phyloP scores from a whole-genome alignment of 2,797 vertebrate species.

The Silurus aristotelis region DNA sequence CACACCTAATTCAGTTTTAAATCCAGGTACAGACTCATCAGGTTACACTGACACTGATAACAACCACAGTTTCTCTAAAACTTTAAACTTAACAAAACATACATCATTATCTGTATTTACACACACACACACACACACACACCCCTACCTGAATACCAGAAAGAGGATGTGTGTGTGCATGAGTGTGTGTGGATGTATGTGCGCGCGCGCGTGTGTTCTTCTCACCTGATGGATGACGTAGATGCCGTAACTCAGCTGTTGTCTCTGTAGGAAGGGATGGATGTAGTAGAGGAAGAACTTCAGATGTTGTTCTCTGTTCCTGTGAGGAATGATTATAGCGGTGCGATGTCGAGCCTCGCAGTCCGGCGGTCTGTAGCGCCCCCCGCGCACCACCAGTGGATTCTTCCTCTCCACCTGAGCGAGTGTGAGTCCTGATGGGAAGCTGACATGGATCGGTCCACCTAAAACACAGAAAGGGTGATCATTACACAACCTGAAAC shows the following conservation, averaged over 20 bases:
- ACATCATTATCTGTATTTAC: too few relatives aligned
- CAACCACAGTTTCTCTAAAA: too few relatives aligned
- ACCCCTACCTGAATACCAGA: too few relatives aligned
- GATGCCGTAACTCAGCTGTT: conserved; percentile 80
- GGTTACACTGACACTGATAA: too few relatives aligned
- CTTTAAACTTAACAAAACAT: too few relatives aligned
- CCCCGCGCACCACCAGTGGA: conserved; percentile 74
- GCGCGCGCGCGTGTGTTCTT: background rate
- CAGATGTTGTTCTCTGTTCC: conserved; percentile 76
- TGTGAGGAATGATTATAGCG: conserved; percentile 79
- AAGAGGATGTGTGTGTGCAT: too few relatives aligned
- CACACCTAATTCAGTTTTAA: too few relatives aligned
- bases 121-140: too few relatives aligned
- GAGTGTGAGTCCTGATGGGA: conserved; percentile 73
- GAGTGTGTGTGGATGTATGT: conserved; percentile 2
- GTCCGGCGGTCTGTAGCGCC: conserved; percentile 77
- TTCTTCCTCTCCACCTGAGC: conserved; percentile 75
- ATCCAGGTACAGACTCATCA: too few relatives aligned
- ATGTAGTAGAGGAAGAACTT: conserved; percentile 80
- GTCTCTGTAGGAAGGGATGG: conserved; percentile 81
- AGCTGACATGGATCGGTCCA: conserved; percentile 79
- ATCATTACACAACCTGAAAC: background rate
- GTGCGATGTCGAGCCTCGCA: conserved; percentile 76
- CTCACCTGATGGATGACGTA: conserved; percentile 83
- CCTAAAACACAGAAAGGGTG: conserved; percentile 57